These are phyloP conservation scores for Meiosimyza decipiens DNA, from an alignment of 2,888 invertebrate genomes.

Conservation along the genomic window DNA sequence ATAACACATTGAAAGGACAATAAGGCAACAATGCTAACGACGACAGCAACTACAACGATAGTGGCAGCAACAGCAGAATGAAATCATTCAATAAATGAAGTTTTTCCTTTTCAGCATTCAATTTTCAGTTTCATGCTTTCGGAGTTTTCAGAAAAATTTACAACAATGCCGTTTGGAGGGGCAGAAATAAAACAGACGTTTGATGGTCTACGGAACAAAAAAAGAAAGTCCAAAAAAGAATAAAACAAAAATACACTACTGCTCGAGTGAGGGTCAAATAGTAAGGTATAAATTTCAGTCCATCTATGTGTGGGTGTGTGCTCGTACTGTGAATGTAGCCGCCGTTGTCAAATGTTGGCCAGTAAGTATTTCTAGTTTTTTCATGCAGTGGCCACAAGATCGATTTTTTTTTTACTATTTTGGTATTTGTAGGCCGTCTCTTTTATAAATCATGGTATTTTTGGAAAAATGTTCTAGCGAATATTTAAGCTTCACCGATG, in stretches of 20 bases:
- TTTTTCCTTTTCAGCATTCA: conserved; percentile 1
- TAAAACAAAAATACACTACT: no score
- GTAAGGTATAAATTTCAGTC: not conserved
- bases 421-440: not conserved
- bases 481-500: no score
- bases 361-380: not conserved
- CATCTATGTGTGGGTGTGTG: no score
- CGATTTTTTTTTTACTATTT: not conserved
- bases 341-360: conserved; percentile 5
- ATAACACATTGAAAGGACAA: not conserved
- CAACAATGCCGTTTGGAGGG: not conserved
- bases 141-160: not conserved
- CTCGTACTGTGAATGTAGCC: not conserved
- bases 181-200: not conserved
- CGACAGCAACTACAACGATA: not conserved
- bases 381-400: not conserved
- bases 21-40: not conserved
- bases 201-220: not conserved
- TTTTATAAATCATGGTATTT: not conserved
- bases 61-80: not conserved
- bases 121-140: conserved; percentile 7
- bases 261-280: conserved; percentile 11
- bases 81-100: conserved; percentile 9
- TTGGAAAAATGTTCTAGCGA: not conserved
- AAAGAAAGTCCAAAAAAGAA: not conserved